Percentiles rank a stretch among this genome's conserved stretches.
Conservation (phyloP, 2,888 invertebrate genomes). For the Coelogynopora nodosa region DNA sequence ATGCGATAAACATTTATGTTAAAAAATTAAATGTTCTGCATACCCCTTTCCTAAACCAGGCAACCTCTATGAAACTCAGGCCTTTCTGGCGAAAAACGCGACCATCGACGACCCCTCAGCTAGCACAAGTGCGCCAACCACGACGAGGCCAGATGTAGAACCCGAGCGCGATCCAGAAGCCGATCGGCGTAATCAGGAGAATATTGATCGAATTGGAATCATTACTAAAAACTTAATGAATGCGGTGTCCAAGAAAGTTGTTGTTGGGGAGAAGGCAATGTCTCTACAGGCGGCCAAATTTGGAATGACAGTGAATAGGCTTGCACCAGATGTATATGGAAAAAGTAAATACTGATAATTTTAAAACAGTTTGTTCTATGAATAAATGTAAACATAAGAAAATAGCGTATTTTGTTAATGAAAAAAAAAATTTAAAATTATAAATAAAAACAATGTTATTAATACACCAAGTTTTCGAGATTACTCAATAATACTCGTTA, state of each 20-base stretch:
- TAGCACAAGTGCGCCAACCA: background rate
- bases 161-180: background rate
- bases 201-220: background rate
- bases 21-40: too few species aligned
- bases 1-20: too few species aligned
- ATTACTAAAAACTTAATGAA: background rate
- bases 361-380: background rate
- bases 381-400: too few species aligned
- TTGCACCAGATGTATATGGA: background rate
- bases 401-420: too few species aligned
- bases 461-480: too few species aligned
- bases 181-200: background rate
- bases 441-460: too few species aligned
- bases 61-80: background rate
- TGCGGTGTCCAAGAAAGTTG: background rate
- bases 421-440: too few species aligned
- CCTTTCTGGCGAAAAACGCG: background rate
- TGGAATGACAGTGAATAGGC: background rate
- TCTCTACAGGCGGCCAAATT: background rate
- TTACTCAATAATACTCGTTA: too few species aligned
- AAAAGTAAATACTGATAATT: background rate
- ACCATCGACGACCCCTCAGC: background rate
- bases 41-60: background rate
- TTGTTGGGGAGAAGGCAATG: background rate
- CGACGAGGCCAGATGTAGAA: background rate